Conservation (phyloP, 2,797 vertebrate species). For the Halcyon chelicuti region DNA sequence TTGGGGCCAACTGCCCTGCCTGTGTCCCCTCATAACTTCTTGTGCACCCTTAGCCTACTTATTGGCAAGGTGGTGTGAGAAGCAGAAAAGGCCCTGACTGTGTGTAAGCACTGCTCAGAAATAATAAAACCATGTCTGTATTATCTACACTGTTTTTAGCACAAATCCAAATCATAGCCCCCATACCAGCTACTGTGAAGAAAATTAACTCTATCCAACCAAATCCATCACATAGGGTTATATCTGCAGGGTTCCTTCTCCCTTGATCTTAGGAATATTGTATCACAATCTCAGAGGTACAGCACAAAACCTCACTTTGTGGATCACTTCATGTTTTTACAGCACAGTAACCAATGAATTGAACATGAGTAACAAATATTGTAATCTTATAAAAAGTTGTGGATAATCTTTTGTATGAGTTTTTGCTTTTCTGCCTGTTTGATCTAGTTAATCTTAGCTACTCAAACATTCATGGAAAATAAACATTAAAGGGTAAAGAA, state of each 20-base stretch:
- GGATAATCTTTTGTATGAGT: background rate
- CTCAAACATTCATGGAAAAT: slow-evolving; percentile 38
- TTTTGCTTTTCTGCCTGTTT: background rate
- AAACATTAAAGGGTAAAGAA: background rate
- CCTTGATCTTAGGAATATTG: background rate
- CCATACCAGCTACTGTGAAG: background rate
- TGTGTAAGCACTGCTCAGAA: background rate
- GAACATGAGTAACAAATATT: background rate
- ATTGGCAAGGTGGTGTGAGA: background rate
- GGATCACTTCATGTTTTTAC: background rate
- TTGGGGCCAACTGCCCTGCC: background rate
- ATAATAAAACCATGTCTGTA: background rate
- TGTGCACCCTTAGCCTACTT: background rate
- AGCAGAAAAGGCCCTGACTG: background rate
- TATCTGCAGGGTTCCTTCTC: background rate
- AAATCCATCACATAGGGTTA: background rate
- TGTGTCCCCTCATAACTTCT: background rate
- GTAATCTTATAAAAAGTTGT: background rate
- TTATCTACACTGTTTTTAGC: background rate
- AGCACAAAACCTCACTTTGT: background rate
- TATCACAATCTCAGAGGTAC: background rate
- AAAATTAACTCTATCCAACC: background rate
- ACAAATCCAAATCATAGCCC: background rate
- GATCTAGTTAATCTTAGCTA: background rate
- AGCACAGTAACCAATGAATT: background rate